Evolutionary conservation across 1,140 invertebrate genomes (phyloP), one percentile per base, ranked within the genome.

Genomic region (Bombus affinis): DNA sequence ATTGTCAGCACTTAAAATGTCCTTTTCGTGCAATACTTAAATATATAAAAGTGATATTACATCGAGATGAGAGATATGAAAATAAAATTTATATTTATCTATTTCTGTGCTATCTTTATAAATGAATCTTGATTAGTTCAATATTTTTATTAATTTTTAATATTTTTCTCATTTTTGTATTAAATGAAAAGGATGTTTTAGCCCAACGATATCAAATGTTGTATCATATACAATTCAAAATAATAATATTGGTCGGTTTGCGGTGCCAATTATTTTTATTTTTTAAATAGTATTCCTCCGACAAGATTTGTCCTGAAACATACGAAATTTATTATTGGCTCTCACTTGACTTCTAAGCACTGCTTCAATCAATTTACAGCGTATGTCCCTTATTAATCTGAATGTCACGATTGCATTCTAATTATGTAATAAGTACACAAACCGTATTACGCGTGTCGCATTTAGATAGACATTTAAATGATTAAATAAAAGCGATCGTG

Each of bases 371-470:
- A 73, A 85, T 85, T 85, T 80, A 80, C 83, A 85, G 77, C 77
- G 57, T 80, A 85, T 59, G 83, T 53, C 83, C 57, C 77, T 85
- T 80, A 85, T 85, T 80, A 85, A 80, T 85, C 83, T 85, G 76
- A 85, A 85, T 85, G 77, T 85, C 83, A 85, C 83, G 76, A 85
- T 85, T 85, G 77, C 83, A 85, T 85, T 84, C 68, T 73, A 85
- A 85, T 84, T 84, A 84, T 73, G 83, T 79, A 85, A 80, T 62
- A 85, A 72, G 68, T 68, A 80, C 68, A 85, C 37, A 65, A 85
- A 73, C 68, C 79, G 62, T 81, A 81, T 85, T 81, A 81, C 79
- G 71, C 84, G 84, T 70, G 39, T 57, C 84, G 79, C 70, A 81
- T 75, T 72, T 73, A 71, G 68, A 81, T 81, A 73, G 83, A 66